Evolutionary conservation across 2,113 vertebrate species (phyloP), one percentile per base, ranked within the genome.

Genomic region (Oxyura jamaicensis): DNA sequence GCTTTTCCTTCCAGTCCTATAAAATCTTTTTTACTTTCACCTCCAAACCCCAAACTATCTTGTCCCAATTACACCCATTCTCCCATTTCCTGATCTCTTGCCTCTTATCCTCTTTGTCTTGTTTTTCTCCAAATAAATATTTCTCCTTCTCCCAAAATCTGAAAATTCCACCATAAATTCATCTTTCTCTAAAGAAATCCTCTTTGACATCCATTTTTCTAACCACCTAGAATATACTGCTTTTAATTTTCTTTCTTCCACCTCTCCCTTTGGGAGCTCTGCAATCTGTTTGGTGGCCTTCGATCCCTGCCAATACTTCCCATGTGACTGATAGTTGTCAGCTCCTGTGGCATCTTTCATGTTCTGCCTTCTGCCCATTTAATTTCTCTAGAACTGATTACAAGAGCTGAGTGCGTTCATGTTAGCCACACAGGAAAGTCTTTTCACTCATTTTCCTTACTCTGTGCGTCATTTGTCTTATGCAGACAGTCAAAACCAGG

Each of bases 271-370:
- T 28, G 22, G 42, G 55, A 56, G 41, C 21, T 21, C 25, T 74
- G 16, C 67, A 74, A 31, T 22, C 19, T 33, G 12, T 39, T 23
- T 82, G 59, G 9, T 56, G 22, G 35, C 41, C 55, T 86, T 29
- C 35, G 25, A n/a, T 79, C 15, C 21, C 17, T 2, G 0, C 41
- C 35, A 42, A 16, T 6, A 3, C 29, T 23, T 28, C 31, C 18
- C 18, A 41, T 25, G 28, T 83, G 66, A 56, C 1, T 23, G 44
- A 50, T 2, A 28, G 42, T 33, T 58, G 28, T 52, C 73, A 58
- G 55, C 20, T 79, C 60, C 3, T 0, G 46, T n/a, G 0, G 2
- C 25, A 7, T 53, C 41, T 74, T 74, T 28, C 28, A 28, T 5
- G 0, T 80, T 80, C 42, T 48, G 42, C 46, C 60, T 67, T 92